Evolutionary conservation across 2,888 invertebrate species (phyloP), one percentile per base, ranked within the genome.

Genomic region (Tachina lurida): DNA sequence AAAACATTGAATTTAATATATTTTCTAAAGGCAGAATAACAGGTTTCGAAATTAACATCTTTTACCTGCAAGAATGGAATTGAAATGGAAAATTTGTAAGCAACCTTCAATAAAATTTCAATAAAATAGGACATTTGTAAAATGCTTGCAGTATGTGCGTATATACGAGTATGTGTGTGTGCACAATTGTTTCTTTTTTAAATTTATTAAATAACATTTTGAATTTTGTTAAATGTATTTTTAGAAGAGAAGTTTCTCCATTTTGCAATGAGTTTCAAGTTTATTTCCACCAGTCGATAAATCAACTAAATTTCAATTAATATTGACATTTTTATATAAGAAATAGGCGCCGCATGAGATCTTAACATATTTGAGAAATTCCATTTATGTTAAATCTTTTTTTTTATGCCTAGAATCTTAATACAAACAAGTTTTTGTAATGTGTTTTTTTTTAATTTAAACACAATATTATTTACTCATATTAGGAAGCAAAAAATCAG

Each of bases 221-320:
- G 31, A 31, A 52, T 52, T 13, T n/a, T 52, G 17, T 52, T 52
- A 17, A 52, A 9, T 52, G 31, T 52, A 9, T 3, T 52, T 52
- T 52, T 10, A 52, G 2, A 2, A 54, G 19, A 31, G 56, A 31
- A 60, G 39, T 67, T 47, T 78, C 68, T 60, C 47, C 12, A 68
- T 58, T 39, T 47, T 15, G 15, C 17, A 13, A 41, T 10, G n/a
- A 41, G 56, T 22, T 73, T 63, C n/a, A 79, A 43, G 13, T 73
- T 80, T 60, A 56, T 63, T 47, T 45, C 10, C 39, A 74, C 39
- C 45, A 67, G 49, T 67, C 49, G 47, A 39, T 56, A 56, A 71
- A 45, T 63, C 63, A 80, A 41, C 47, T 80, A 43, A 73, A 65
- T 41, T 12, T 9, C 8, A 54, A 65, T 73, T 80, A 43, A 49